Conservation (phyloP, 2,797 vertebrate species). For the Acanthiza pusilla region DNA sequence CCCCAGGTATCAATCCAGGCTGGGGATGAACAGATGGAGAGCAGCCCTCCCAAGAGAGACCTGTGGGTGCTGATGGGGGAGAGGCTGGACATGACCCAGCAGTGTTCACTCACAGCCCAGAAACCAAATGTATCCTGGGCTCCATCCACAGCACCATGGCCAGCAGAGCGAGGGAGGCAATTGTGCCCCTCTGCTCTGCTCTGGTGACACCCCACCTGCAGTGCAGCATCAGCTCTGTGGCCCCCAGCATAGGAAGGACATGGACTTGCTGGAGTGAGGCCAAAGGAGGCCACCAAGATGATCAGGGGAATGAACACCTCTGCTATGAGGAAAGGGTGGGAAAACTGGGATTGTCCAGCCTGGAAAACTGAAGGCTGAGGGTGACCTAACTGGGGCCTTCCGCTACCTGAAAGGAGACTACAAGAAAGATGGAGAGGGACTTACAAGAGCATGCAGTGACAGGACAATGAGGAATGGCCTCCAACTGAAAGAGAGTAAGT, state of each 20-base stretch:
- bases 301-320: neutral
- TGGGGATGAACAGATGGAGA: neutral
- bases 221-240: neutral
- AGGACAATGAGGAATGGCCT: neutral
- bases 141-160: neutral
- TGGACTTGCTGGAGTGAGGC: accelerated
- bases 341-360: neutral
- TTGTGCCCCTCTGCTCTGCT: neutral
- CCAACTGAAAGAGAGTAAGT: neutral
- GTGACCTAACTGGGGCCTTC: accelerated
- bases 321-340: neutral
- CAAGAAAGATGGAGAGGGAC: neutral
- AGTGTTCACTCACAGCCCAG: neutral
- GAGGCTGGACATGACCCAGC: neutral
- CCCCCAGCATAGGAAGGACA: neutral
- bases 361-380: no score
- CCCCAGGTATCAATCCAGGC: accelerated
- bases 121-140: neutral
- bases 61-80: neutral
- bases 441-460: accelerated
- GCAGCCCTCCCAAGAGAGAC: neutral
- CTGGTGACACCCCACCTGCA: neutral
- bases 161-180: neutral
- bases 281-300: no score
- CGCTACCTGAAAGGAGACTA: neutral